Conservation (phyloP, 1,140 invertebrate genomes). For the Drosophila melanica region DNA sequence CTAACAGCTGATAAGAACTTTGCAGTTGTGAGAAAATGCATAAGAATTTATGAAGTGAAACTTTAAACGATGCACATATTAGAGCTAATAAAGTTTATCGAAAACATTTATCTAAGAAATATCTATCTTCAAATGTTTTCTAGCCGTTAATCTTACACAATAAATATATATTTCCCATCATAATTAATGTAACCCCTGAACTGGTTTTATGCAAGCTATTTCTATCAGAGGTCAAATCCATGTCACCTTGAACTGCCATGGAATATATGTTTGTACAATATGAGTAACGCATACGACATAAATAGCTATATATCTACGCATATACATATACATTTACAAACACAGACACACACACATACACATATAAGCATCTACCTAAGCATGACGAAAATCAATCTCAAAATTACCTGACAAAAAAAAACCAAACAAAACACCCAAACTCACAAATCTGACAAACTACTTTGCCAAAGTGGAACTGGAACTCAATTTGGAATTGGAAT, state of each 20-base stretch:
- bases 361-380: conserved; percentile 33
- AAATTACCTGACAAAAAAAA: conserved; percentile 60
- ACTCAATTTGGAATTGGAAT: conserved; percentile 42
- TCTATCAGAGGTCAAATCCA: conserved; percentile 35
- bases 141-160: neutral
- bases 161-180: neutral
- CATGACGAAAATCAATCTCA: conserved; percentile 61
- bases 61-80: neutral
- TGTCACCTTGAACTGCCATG: conserved; percentile 57
- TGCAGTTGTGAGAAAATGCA: neutral
- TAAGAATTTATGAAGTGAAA: neutral
- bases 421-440: conserved; percentile 34
- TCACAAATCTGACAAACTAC: conserved; percentile 8
- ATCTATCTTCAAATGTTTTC: neutral
- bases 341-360: conserved; percentile 19
- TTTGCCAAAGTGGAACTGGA: conserved; percentile 19
- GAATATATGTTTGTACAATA: conserved; percentile 9
- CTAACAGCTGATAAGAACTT: conserved; percentile 20
- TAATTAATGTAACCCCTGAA: neutral
- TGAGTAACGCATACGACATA: conserved; percentile 7
- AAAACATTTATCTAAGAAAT: too few species aligned
- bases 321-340: conserved; percentile 4
- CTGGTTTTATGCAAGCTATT: neutral
- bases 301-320: too few species aligned
- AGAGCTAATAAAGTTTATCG: too few species aligned